Conservation (phyloP, 2,888 invertebrate genomes). For the Eugnorisma glareosa region DNA sequence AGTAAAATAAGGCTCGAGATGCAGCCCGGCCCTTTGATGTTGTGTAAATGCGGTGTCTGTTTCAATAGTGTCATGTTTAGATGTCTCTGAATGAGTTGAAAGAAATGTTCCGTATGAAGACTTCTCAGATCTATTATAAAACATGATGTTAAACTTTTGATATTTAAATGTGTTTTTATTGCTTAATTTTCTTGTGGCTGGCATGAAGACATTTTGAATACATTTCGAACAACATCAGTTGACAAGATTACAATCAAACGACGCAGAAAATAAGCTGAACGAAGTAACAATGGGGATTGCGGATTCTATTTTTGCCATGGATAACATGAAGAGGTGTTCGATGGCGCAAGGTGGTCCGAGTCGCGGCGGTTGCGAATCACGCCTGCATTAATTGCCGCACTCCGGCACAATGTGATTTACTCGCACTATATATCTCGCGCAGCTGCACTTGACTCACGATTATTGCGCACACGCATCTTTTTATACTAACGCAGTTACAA, state of each 20-base stretch:
- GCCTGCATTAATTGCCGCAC: slow-evolving; percentile 82
- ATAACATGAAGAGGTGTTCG: slow-evolving; percentile 47
- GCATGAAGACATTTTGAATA: slow-evolving; percentile 14
- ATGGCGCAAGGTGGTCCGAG: slow-evolving; percentile 67
- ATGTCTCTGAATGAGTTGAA: slow-evolving; percentile 58
- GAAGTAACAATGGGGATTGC: slow-evolving; percentile 38
- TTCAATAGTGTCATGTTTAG: slow-evolving; percentile 61
- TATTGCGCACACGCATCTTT: slow-evolving; percentile 71
- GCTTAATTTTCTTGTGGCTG: slow-evolving; percentile 44
- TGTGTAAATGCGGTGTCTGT: slow-evolving; percentile 55
- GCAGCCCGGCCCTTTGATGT: slow-evolving; percentile 59
- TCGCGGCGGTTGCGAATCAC: slow-evolving; percentile 73
- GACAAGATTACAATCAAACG: slow-evolving; percentile 36
- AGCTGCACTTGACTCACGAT: slow-evolving; percentile 87
- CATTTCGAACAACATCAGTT: slow-evolving; percentile 29
- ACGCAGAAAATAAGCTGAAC: slow-evolving; percentile 28
- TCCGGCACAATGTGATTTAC: slow-evolving; percentile 84
- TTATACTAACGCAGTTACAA: slow-evolving; percentile 53
- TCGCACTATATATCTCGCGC: slow-evolving; percentile 78
- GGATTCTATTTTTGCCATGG: slow-evolving; percentile 49
- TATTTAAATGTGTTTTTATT: slow-evolving; percentile 40
- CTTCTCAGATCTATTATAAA: slow-evolving; percentile 57
- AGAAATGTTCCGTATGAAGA: slow-evolving; percentile 56
- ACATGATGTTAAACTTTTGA: slow-evolving; percentile 51
- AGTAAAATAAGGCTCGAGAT: slow-evolving; percentile 58